Conservation (phyloP, 1,140 invertebrate species). For the Bombus waltoni region DNA sequence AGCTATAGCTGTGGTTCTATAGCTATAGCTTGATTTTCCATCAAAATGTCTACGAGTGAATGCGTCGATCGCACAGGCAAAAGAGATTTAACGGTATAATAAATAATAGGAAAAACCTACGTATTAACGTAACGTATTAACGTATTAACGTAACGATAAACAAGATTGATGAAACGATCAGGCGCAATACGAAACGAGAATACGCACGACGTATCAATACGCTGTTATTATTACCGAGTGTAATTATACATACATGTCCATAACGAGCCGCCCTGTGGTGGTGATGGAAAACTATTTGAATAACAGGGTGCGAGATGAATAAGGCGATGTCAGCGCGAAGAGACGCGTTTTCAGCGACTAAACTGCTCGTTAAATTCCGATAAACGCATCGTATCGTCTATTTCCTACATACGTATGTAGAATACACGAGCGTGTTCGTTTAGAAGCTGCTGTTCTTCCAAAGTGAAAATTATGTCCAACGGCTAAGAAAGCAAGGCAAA, state of each 20-base stretch:
- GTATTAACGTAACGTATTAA: background rate
- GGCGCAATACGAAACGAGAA: background rate
- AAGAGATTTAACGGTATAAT: no score
- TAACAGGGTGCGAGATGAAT: slow-evolving; percentile 12
- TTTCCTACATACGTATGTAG: background rate
- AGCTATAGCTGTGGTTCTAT: no score
- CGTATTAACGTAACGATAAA: background rate
- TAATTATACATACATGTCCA: slow-evolving; percentile 36
- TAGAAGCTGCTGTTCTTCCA: no score
- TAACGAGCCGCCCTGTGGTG: background rate
- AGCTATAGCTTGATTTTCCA: no score
- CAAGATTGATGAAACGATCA: slow-evolving; percentile 25
- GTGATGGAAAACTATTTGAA: slow-evolving; percentile 37
- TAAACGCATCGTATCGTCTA: slow-evolving; percentile 6
- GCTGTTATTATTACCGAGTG: slow-evolving; percentile 29
- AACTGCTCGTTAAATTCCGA: slow-evolving; percentile 32
- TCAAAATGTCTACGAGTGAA: no score
- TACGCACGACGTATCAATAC: slow-evolving; percentile 12
- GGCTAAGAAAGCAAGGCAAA: no score
- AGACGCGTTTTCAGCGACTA: slow-evolving; percentile 4
- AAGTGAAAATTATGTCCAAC: no score
- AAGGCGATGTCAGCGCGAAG: background rate
- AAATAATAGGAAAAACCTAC: background rate
- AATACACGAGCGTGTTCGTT: no score
- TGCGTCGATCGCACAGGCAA: no score